phyloP scores from a whole-genome alignment of 2,888 invertebrate species.

The Hypomecis punctinalis region DNA sequence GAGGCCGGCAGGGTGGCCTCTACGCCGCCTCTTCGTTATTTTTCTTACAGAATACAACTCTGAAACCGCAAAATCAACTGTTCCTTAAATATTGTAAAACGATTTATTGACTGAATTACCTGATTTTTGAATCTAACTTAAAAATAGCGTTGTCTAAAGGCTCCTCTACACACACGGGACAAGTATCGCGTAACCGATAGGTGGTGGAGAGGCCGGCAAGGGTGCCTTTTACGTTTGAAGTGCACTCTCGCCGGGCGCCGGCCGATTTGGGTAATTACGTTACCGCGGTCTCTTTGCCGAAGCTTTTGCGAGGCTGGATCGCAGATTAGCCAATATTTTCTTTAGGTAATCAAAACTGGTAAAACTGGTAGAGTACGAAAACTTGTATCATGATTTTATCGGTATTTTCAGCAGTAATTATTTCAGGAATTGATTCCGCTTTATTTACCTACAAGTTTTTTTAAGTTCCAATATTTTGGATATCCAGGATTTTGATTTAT shows the following conservation, averaged over 20 bases:
- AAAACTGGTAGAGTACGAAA: too few relatives aligned
- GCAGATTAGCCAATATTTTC: not conserved
- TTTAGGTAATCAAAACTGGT: not conserved
- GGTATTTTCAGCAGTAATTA: too few relatives aligned
- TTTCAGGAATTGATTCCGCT: too few relatives aligned
- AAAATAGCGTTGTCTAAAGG: not conserved
- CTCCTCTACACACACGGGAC: conserved; percentile 22
- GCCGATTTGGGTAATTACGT: conserved; percentile 81
- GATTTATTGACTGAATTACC: not conserved
- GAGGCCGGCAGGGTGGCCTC: conserved; percentile 62
- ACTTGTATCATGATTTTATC: too few relatives aligned
- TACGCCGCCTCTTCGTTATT: too few relatives aligned
- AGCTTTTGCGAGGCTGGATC: not conserved
- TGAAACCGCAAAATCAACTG: too few relatives aligned
- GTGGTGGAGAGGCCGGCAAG: conserved; percentile 55
- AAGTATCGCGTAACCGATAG: conserved; percentile 61
- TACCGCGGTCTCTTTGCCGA: conserved; percentile 44
- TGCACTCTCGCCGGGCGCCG: conserved; percentile 73
- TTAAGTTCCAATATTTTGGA: too few relatives aligned
- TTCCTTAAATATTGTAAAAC: too few relatives aligned
- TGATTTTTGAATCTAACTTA: not conserved
- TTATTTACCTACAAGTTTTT: too few relatives aligned
- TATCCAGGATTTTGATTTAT: too few relatives aligned
- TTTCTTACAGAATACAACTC: too few relatives aligned
- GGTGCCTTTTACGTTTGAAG: conserved; percentile 71